Evolutionary conservation across 2,113 vertebrate genomes (phyloP).

Genomic region (Erythrocebus patas): DNA sequence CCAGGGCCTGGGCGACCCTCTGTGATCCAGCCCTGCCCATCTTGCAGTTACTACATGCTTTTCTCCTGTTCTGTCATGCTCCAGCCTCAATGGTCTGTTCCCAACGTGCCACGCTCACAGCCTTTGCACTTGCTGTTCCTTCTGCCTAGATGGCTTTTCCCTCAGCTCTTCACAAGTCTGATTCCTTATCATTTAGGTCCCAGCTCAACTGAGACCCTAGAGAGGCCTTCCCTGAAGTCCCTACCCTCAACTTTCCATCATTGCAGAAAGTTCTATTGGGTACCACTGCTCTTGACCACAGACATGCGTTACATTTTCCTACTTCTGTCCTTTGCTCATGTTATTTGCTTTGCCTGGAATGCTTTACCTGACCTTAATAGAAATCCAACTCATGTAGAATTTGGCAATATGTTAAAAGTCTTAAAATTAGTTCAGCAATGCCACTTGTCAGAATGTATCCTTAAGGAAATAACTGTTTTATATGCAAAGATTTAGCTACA

Average conservation of each 20-base stretch:
- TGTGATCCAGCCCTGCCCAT: background rate
- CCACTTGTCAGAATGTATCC: background rate
- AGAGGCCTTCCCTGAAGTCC: background rate
- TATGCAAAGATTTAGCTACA: background rate
- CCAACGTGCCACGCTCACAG: background rate
- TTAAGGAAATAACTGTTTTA: background rate
- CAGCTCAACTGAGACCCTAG: background rate
- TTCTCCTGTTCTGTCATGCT: background rate
- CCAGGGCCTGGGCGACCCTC: background rate
- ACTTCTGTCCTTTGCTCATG: background rate
- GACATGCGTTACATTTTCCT: background rate
- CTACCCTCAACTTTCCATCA: background rate
- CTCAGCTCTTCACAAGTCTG: background rate
- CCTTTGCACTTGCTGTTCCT: background rate
- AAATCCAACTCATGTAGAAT: background rate
- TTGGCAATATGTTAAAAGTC: background rate
- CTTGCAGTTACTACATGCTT: background rate
- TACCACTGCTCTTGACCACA: background rate
- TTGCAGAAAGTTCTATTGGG: background rate
- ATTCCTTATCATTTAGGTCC: background rate
- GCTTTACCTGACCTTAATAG: background rate
- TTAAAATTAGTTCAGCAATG: background rate
- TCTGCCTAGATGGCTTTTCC: background rate
- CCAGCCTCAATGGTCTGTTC: background rate
- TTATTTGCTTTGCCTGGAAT: background rate